Conservation (phyloP, 2,113 vertebrate species). For the Ptilonorhynchus violaceus region DNA sequence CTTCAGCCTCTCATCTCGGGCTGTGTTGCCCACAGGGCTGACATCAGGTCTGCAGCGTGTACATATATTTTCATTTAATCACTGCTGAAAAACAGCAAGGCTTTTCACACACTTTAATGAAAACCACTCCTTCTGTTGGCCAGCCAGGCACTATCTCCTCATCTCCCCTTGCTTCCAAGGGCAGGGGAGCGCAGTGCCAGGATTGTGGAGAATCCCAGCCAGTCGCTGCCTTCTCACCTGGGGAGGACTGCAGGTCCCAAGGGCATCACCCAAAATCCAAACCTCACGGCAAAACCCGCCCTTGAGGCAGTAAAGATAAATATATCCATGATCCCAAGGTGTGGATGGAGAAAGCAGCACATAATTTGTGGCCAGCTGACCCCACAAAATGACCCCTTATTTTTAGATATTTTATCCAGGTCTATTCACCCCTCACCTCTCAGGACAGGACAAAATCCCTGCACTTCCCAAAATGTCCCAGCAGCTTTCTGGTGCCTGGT, state of each 20-base stretch:
- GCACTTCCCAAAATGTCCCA: not conserved
- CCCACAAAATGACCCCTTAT: rapidly evolving
- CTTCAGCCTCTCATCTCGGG: not conserved
- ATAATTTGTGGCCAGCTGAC: rapidly evolving
- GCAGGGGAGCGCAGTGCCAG: not conserved
- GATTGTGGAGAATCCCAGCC: not conserved
- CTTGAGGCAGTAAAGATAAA: not conserved
- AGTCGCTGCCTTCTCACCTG: not conserved
- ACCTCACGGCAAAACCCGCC: rapidly evolving
- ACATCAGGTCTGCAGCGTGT: not conserved
- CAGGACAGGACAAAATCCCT: not conserved
- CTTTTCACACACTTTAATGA: not conserved
- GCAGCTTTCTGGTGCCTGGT: not conserved
- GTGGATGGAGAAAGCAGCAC: not conserved
- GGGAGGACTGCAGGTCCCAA: not conserved
- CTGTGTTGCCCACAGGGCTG: not conserved
- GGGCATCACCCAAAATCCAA: not conserved
- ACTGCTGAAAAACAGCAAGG: not conserved
- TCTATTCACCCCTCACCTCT: not conserved
- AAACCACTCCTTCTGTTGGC: not conserved
- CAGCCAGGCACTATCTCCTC: not conserved
- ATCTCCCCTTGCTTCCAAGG: not conserved
- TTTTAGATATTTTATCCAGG: not conserved
- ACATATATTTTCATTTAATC: not conserved
- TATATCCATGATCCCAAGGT: rapidly evolving